Conservation (phyloP, 2,888 invertebrate genomes). For the Nemotelus pantherinus region DNA sequence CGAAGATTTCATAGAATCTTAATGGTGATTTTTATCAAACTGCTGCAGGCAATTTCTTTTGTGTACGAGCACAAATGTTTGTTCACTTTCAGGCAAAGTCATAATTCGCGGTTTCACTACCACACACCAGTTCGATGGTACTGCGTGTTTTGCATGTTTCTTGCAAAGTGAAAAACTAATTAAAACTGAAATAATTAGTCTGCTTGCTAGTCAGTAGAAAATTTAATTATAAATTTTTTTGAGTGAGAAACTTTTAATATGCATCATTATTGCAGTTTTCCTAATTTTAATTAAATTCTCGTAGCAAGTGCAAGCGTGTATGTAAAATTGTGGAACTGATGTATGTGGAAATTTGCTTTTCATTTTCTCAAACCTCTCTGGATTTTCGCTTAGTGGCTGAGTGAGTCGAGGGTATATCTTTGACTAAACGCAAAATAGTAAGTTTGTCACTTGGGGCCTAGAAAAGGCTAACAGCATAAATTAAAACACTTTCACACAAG, state of each 20-base stretch:
- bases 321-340: no score
- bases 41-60: slow-evolving; percentile 15
- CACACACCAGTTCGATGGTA: slow-evolving; percentile 22
- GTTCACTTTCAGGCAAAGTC: slow-evolving; percentile 47
- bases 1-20: slow-evolving; percentile 13
- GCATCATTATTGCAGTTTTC: slow-evolving; percentile 46
- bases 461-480: no score
- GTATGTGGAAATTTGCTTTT: no score
- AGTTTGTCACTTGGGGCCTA: no score
- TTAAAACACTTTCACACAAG: no score
- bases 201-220: slow-evolving; percentile 48
- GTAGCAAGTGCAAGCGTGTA: no score
- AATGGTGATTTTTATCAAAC: slow-evolving; percentile 40
- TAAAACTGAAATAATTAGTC: slow-evolving; percentile 53
- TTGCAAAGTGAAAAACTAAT: slow-evolving; percentile 51
- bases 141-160: slow-evolving; percentile 43
- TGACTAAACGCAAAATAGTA: no score
- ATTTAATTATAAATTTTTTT: slow-evolving; percentile 50
- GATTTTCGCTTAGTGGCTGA: no score
- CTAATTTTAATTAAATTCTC: slow-evolving; percentile 48
- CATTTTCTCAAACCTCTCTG: no score
- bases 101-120: slow-evolving; percentile 18
- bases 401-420: no score
- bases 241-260: slow-evolving; percentile 50
- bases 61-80: slow-evolving; percentile 43